Evolutionary conservation across 2,888 invertebrate species (phyloP).

Genomic region (Diadegma fenestrale): DNA sequence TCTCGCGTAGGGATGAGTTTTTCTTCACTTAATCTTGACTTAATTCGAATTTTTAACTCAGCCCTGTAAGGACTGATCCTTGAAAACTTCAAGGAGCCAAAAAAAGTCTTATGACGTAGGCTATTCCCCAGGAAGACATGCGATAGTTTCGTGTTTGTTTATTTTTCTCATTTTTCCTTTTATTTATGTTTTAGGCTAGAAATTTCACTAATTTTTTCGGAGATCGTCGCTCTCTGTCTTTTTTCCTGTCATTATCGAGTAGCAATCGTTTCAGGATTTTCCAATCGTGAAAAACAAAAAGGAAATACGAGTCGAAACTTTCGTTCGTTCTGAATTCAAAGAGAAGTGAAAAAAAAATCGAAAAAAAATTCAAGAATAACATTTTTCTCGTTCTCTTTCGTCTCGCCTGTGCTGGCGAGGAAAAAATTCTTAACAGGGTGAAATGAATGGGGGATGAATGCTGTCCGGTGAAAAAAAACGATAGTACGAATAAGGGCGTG

Average conservation of each 20-base stretch:
- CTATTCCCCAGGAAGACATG: conserved; percentile 79
- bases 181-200: conserved; percentile 45
- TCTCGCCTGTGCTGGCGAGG: background rate
- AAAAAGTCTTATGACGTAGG: conserved; percentile 74
- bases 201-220: conserved; percentile 47
- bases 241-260: conserved; percentile 9
- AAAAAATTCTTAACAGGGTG: conserved; percentile 7
- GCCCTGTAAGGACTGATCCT: conserved; percentile 46
- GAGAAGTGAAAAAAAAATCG: background rate
- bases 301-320: background rate
- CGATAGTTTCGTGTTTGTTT: conserved; percentile 76
- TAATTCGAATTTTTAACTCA: conserved; percentile 15
- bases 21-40: conserved; percentile 1
- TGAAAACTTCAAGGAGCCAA: conserved; percentile 69
- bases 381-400: background rate
- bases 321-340: background rate
- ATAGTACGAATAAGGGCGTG: background rate
- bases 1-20: conserved; percentile 8
- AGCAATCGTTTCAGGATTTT: conserved; percentile 23
- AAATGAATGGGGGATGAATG: background rate
- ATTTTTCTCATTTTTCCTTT: conserved; percentile 53
- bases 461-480: background rate
- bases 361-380: background rate
- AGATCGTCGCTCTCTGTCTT: conserved; percentile 2
- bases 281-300: background rate